phyloP scores from a whole-genome alignment of 2,113 vertebrate genomes.

The Clinocottus analis region DNA sequence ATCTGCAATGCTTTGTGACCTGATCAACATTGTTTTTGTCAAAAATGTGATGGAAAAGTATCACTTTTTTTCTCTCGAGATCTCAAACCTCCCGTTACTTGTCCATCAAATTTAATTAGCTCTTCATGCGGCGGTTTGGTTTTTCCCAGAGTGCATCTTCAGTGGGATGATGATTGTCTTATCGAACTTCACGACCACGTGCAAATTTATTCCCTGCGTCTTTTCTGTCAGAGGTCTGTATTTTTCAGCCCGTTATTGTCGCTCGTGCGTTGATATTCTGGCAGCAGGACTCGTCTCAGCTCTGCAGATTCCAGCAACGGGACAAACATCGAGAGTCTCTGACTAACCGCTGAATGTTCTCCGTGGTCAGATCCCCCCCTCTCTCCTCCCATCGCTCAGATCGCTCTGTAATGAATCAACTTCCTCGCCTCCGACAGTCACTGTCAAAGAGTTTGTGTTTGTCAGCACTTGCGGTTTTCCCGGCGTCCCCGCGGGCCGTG shows the following conservation, averaged over 20 bases:
- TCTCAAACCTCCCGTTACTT: too few species aligned
- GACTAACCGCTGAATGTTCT: constrained; percentile 60
- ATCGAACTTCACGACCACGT: neutral
- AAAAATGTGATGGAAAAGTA: too few species aligned
- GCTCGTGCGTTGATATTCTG: neutral
- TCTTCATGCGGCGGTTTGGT: too few species aligned
- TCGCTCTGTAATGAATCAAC: constrained; percentile 63
- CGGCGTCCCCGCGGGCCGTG: neutral
- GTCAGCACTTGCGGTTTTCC: constrained; percentile 48
- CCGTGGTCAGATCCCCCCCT: constrained; percentile 41
- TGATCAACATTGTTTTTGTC: too few species aligned
- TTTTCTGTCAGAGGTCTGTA: neutral
- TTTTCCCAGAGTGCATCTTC: neutral
- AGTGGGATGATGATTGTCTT: neutral
- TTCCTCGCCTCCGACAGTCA: constrained; percentile 38
- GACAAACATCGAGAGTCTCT: constrained; percentile 48
- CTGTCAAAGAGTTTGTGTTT: constrained; percentile 25
- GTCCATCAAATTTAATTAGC: too few species aligned
- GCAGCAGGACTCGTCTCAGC: neutral
- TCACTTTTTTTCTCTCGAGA: too few species aligned
- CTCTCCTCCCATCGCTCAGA: constrained; percentile 41
- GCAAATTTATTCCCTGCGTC: neutral
- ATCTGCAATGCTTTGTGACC: too few species aligned
- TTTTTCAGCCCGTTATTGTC: neutral
- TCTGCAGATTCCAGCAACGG: constrained; percentile 5